phyloP scores from a whole-genome alignment of 1,140 invertebrate genomes.

The Penaeus japonicus region DNA sequence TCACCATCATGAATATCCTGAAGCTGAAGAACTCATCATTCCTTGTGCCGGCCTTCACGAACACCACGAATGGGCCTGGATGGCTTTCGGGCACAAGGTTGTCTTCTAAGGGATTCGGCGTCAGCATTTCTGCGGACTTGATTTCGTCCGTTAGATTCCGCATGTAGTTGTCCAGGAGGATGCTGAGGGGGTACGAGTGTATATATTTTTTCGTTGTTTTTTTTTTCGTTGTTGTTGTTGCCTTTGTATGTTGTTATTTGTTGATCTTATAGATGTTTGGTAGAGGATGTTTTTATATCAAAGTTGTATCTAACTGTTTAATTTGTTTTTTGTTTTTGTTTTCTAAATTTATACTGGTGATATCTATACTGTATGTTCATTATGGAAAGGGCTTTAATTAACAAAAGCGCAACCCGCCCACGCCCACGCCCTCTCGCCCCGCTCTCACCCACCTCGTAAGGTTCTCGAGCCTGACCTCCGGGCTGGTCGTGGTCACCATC shows the following conservation, averaged over 20 bases:
- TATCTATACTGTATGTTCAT: too few relatives aligned
- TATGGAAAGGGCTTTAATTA: not conserved
- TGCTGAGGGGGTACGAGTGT: not conserved
- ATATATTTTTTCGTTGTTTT: too few relatives aligned
- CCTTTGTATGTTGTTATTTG: too few relatives aligned
- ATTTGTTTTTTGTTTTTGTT: not conserved
- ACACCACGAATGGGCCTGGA: constrained; percentile 42
- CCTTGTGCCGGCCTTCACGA: constrained; percentile 38
- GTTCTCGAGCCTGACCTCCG: not conserved
- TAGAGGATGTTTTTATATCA: not conserved
- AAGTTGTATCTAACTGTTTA: not conserved
- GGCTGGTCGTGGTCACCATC: not conserved
- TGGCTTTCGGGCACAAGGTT: constrained; percentile 12
- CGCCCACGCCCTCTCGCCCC: not conserved
- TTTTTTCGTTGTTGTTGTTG: too few relatives aligned
- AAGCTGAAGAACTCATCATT: constrained; percentile 45
- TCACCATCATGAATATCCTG: constrained; percentile 49
- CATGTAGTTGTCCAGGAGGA: constrained; percentile 22
- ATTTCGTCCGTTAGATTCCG: constrained; percentile 27
- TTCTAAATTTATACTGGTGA: too few relatives aligned
- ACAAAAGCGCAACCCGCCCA: not conserved
- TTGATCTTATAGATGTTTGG: too few relatives aligned
- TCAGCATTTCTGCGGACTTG: constrained; percentile 10
- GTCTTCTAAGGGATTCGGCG: constrained; percentile 6
- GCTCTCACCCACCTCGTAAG: not conserved